A percentile compares a stretch with the other conserved stretches of the same genome.
phyloP scores from a whole-genome alignment of 2,888 invertebrate genomes.

The Coelogynopora nodosa region DNA sequence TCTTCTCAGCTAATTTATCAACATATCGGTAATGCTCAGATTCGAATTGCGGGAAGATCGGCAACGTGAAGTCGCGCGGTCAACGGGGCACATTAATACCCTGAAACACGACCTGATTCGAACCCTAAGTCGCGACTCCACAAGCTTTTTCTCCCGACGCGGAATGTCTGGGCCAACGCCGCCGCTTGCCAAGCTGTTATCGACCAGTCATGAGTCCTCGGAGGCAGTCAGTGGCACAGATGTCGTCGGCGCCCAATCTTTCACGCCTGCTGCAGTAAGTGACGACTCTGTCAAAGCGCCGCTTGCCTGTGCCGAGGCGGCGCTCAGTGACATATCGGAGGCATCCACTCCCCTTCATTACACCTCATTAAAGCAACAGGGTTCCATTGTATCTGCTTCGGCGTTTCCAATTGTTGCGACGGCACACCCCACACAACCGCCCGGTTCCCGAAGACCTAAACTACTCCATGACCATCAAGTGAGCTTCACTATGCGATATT shows the following conservation, averaged over 20 bases:
- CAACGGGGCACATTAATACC: constrained; percentile 62
- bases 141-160: background rate
- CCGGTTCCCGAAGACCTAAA: background rate
- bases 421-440: no score
- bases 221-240: background rate
- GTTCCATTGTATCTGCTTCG: background rate
- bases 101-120: background rate
- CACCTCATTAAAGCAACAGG: background rate
- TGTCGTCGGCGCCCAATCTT: background rate
- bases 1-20: no score
- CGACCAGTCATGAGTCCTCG: background rate
- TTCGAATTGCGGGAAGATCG: constrained; percentile 65
- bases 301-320: background rate
- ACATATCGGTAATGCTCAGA: constrained; percentile 49
- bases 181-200: background rate
- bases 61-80: constrained; percentile 62
- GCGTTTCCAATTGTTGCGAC: background rate
- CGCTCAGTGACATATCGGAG: background rate
- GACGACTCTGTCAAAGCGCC: background rate
- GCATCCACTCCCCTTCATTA: background rate
- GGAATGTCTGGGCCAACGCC: background rate
- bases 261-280: background rate
- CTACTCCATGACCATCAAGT: background rate
- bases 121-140: background rate
- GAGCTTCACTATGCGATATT: no score